Conservation (phyloP, 2,113 vertebrate species). For the Martes martes region DNA sequence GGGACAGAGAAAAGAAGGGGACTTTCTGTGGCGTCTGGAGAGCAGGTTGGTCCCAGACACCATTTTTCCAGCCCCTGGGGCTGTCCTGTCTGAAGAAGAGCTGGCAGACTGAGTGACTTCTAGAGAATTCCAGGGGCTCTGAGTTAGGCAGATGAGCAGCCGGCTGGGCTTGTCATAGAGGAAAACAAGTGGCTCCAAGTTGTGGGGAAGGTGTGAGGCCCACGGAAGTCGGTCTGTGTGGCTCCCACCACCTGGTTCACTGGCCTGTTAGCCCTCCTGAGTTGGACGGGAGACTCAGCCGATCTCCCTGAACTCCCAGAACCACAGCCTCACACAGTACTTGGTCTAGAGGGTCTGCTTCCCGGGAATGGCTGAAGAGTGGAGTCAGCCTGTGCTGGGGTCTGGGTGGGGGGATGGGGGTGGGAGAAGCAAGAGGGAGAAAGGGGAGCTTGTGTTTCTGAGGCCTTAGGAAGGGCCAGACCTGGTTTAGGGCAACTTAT, state of each 20-base stretch:
- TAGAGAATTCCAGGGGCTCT: neutral
- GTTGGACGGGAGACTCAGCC: neutral
- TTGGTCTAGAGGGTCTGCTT: neutral
- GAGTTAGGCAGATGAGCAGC: neutral
- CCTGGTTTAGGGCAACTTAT: neutral
- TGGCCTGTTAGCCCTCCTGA: neutral
- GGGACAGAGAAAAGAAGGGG: neutral
- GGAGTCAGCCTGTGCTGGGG: neutral
- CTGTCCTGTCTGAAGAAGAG: neutral
- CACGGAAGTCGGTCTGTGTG: neutral
- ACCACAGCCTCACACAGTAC: neutral
- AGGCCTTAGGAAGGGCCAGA: neutral
- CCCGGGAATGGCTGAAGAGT: neutral
- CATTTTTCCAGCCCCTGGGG: neutral
- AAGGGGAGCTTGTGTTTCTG: neutral
- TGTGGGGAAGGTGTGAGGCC: neutral
- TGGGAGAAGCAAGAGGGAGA: neutral
- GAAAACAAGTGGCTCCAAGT: neutral
- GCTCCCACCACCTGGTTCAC: neutral
- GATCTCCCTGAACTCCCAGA: neutral
- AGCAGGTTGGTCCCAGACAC: neutral
- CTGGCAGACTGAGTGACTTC: neutral
- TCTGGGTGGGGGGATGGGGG: neutral
- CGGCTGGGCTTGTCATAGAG: slow-evolving; percentile 12
- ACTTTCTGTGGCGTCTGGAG: neutral